A percentile compares a stretch with the other conserved stretches of the same genome.
These are phyloP conservation scores for Lamellibrachia luymesi DNA, from an alignment of 1,140 invertebrate species.

Conservation along the genomic window DNA sequence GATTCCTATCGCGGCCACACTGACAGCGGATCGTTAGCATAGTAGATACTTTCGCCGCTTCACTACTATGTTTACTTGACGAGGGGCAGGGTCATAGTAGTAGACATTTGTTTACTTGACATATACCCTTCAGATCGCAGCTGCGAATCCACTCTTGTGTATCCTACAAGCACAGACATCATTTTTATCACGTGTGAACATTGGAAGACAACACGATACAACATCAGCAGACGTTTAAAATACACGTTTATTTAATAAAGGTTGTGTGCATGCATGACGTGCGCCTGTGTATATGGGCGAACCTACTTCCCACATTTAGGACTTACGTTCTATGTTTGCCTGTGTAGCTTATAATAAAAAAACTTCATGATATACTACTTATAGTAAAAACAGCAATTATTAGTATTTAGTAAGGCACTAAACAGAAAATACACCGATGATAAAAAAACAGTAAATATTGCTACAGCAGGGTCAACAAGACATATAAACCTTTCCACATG, in stretches of 20 bases:
- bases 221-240: background rate
- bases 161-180: background rate
- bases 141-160: background rate
- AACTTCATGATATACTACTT: background rate
- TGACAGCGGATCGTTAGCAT: no score
- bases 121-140: background rate
- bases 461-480: no score
- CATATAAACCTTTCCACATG: no score
- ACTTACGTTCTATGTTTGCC: background rate
- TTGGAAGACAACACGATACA: background rate
- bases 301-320: background rate
- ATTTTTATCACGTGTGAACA: background rate
- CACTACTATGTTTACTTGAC: no score
- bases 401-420: no score
- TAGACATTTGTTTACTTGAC: background rate
- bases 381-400: no score
- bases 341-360: background rate
- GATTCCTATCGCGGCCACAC: no score
- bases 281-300: background rate
- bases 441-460: no score
- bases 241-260: background rate
- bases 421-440: no score
- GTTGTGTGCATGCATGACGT: background rate
- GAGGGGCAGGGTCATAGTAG: background rate
- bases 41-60: no score